These are phyloP conservation scores for Hirudo medicinalis DNA, from an alignment of 1,140 invertebrate species.

Conservation along the genomic window DNA sequence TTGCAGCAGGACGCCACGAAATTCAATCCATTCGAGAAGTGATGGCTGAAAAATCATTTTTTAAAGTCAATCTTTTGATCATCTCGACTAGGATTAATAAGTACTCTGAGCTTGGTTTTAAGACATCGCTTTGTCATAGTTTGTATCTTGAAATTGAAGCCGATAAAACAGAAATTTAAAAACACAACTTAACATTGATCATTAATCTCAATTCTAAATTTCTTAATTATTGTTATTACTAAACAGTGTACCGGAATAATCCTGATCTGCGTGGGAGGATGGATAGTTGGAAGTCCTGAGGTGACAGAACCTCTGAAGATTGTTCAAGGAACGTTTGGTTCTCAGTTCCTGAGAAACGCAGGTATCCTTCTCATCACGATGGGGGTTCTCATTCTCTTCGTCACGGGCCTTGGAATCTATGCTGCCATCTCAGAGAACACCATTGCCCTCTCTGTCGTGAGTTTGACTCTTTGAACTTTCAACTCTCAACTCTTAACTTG, in stretches of 20 bases:
- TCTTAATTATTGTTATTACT: background rate
- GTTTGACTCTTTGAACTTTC: background rate
- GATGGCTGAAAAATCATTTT: too few relatives aligned
- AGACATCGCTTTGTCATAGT: too few relatives aligned
- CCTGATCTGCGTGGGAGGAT: background rate
- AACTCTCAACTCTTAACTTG: background rate
- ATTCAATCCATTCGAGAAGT: too few relatives aligned
- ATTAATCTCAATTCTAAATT: too few relatives aligned
- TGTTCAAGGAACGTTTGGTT: background rate
- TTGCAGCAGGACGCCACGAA: too few relatives aligned
- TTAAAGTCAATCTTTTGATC: too few relatives aligned
- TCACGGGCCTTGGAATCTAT: slow-evolving; percentile 3
- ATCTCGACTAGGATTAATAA: too few relatives aligned
- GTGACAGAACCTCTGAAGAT: background rate
- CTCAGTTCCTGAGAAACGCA: background rate
- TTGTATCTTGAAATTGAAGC: too few relatives aligned
- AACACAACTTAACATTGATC: too few relatives aligned
- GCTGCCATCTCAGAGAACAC: background rate
- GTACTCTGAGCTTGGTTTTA: too few relatives aligned
- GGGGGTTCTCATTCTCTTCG: background rate
- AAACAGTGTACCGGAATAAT: background rate
- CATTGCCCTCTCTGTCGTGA: slow-evolving; percentile 7
- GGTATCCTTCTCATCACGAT: background rate
- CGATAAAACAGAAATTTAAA: too few relatives aligned
- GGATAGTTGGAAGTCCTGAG: background rate